Evolutionary conservation across 1,140 invertebrate genomes (phyloP).

Genomic region (Metaphire vulgaris): DNA sequence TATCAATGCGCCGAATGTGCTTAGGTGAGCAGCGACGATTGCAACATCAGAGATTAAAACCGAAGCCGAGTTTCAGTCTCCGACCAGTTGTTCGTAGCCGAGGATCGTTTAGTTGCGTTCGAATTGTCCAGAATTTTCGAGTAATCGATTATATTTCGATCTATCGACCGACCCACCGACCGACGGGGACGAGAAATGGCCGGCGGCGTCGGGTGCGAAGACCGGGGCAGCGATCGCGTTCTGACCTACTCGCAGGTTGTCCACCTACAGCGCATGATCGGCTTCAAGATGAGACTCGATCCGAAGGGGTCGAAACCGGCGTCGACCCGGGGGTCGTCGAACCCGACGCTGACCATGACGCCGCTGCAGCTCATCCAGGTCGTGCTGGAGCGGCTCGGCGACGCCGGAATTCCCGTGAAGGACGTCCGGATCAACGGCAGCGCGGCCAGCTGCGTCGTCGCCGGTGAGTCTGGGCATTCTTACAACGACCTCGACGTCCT

Average conservation of each 20-base stretch:
- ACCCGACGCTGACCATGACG: conserved; percentile 88
- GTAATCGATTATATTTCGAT: too few relatives aligned
- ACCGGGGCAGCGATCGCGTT: background rate
- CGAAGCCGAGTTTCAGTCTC: too few relatives aligned
- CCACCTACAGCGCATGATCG: conserved; percentile 87
- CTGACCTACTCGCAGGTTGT: conserved; percentile 89
- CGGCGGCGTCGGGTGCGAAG: background rate
- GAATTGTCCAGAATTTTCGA: too few relatives aligned
- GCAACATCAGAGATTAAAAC: too few relatives aligned
- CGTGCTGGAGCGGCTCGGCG: conserved; percentile 76
- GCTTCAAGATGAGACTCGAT: conserved; percentile 89
- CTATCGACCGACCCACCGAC: too few relatives aligned
- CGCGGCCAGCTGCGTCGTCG: conserved; percentile 84
- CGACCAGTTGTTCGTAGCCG: too few relatives aligned
- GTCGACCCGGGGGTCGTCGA: conserved; percentile 82
- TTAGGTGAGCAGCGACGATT: too few relatives aligned
- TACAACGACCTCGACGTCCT: conserved; percentile 99
- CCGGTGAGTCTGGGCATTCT: conserved; percentile 62
- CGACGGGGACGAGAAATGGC: too few relatives aligned
- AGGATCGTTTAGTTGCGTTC: too few relatives aligned
- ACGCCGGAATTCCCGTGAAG: conserved; percentile 65
- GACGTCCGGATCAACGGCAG: conserved; percentile 97
- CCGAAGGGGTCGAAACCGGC: conserved; percentile 96
- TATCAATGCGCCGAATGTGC: too few relatives aligned
- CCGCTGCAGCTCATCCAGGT: conserved; percentile 79